Conservation (phyloP, 2,888 invertebrate genomes). For the Therioaphis trifolii region DNA sequence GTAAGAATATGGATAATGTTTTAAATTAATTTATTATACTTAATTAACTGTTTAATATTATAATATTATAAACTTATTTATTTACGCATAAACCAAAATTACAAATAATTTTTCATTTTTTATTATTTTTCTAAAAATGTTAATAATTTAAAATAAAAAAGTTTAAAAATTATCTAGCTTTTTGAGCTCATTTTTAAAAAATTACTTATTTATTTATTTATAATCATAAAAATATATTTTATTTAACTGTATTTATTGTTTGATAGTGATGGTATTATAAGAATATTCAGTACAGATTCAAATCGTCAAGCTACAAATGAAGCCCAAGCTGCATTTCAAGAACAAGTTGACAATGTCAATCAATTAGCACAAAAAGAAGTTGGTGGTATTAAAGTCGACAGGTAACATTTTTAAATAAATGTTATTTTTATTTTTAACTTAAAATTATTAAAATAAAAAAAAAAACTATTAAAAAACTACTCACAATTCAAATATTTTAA, state of each 20-base stretch:
- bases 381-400: slow-evolving; percentile 86
- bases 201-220: background rate
- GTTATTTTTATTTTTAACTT: background rate
- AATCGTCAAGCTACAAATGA: slow-evolving; percentile 77
- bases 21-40: too few relatives aligned
- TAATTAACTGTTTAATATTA: too few relatives aligned
- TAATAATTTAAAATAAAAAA: too few relatives aligned
- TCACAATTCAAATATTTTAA: too few relatives aligned
- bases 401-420: slow-evolving; percentile 72
- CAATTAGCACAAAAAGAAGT: slow-evolving; percentile 78
- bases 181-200: too few relatives aligned
- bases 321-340: slow-evolving; percentile 76
- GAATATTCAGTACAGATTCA: slow-evolving; percentile 84
- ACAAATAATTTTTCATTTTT: too few relatives aligned
- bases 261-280: slow-evolving; percentile 84
- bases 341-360: slow-evolving; percentile 77
- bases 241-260: slow-evolving; percentile 65
- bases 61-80: too few relatives aligned
- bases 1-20: background rate
- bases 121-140: too few relatives aligned
- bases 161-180: too few relatives aligned
- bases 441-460: too few relatives aligned
- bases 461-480: too few relatives aligned
- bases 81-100: too few relatives aligned
- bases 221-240: background rate